Evolutionary conservation across 2,797 vertebrate species (phyloP), one percentile per base, ranked within the genome.

Genomic region (Anguilla anguilla): DNA sequence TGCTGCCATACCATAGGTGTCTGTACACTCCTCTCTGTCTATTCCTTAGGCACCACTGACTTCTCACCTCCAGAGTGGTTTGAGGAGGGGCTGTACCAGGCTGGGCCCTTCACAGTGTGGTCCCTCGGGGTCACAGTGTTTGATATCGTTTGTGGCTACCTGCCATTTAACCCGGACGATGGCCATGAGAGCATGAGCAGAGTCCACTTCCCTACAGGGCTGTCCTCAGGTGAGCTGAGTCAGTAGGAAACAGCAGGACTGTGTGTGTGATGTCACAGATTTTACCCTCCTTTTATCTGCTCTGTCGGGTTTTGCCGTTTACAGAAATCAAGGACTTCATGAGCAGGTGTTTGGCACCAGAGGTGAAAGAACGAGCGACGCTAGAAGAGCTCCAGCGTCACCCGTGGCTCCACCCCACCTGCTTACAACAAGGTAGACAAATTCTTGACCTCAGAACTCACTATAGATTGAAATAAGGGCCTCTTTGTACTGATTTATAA

Each of bases 41-140:
- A 35, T 35, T 35, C 35, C 35, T 59, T 89, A 95, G 95, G 95
- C 31, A 95, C 95, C 49, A 85, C 87, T 69, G 89, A 92, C 1
- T 96, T 94, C 55, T 91, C 91, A 25, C 93, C 95, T 13, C 95
- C 95, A 0, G 94, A 95, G 88, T 95, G 94, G 93, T 94, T 95
- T 85, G 90, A 74, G 17, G 83, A 83, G 15, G 89, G 91, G n/a
- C 91, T 89, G 61, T 95, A 94, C 84, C 90, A 90, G 0, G 93
- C 94, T 0, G 91, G 93, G 22, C 93, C 94, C 0, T 91, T 93
- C 15, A 94, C 94, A 0, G 91, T 95, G 82, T 35, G 35, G 35
- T 35, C 35, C 35, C 35, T 35, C 35, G 35, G 35, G 35, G 35
- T 35, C 35, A 35, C 35, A 35, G 35, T 35, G 35, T 35, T 35